Conservation (phyloP, 1,140 invertebrate species). For the Dolichoris vasculosae region DNA sequence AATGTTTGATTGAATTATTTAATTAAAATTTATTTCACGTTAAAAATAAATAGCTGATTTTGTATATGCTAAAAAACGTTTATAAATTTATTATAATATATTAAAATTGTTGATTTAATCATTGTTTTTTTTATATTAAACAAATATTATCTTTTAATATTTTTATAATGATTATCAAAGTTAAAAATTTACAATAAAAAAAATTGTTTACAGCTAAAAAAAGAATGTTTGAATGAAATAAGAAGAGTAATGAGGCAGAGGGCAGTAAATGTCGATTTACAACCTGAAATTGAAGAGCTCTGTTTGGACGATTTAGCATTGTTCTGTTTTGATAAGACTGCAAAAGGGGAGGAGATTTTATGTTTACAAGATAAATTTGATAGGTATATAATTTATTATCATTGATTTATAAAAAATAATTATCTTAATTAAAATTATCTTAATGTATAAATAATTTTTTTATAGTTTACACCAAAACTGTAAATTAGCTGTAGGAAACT, state of each 20-base stretch:
- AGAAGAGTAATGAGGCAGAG: slow-evolving; percentile 93
- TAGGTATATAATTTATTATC: slow-evolving; percentile 66
- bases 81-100: too few relatives aligned
- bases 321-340: slow-evolving; percentile 88
- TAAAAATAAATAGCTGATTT: too few relatives aligned
- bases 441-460: slow-evolving; percentile 49
- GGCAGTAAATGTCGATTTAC: slow-evolving; percentile 92
- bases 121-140: neutral
- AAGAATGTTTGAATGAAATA: slow-evolving; percentile 86
- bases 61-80: too few relatives aligned
- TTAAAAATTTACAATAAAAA: neutral
- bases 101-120: neutral
- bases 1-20: too few relatives aligned
- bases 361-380: slow-evolving; percentile 96
- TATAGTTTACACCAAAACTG: slow-evolving; percentile 78
- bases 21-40: too few relatives aligned
- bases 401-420: slow-evolving; percentile 9
- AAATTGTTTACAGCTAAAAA: slow-evolving; percentile 73
- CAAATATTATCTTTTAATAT: slow-evolving; percentile 26
- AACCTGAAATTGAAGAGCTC: slow-evolving; percentile 93
- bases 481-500: slow-evolving; percentile 85
- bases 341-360: slow-evolving; percentile 90
- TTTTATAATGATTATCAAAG: neutral
- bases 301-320: slow-evolving; percentile 91
- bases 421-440: neutral